Base-by-base conservation (phyloP, 2,113 vertebrate species). In the Pterocles gutturalis region DNA sequence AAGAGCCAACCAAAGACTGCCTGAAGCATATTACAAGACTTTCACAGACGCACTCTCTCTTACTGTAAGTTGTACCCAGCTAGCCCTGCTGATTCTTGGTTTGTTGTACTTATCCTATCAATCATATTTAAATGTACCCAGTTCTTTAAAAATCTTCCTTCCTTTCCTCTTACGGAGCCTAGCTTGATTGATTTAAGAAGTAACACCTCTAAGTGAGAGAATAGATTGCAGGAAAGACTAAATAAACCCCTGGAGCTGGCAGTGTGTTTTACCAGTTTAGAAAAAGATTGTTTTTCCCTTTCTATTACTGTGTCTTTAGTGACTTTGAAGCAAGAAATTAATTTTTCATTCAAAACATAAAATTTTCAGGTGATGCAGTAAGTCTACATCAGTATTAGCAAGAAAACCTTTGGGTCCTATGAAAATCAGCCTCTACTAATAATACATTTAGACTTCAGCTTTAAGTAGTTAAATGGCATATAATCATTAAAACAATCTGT, bases 1-100 rank as follows among this genome's bases (percentile, higher is more conserved):
- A 90, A 69, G 61, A 92, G 41, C 94, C 95, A 71, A 21, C 88
- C 1, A 71, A 94, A 49, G 96, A 98, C 49, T 97, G 93, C 83
- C 78, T 97, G 61, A 95, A 94, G 85, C 97, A 97, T 49, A 94
- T 98, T 65, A 78, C 87, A 54, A 95, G 69, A 25, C 83, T 98
- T 41, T 95, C 97, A 0, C 95, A 96, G 83, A 97, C 89, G 2
- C 69, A 54, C 46, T 97, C 96, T 28, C 83, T 96, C 14, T 69
- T 97, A 79, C 91, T 97, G 97, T 97, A 88, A 98, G 98, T 97
- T 83, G 60, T 75, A 70, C 22, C 25, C 36, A 57, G 64, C 26
- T 48, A 3, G 36, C 51, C 33, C 71, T 88, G 61, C 36, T 84
- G 54, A 17, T n/a, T 66, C 64, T 55, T 87, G 43, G 14, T 46